These are phyloP conservation scores for Epistrophe grossulariae DNA, from an alignment of 2,888 invertebrate genomes.

Conservation along the genomic window DNA sequence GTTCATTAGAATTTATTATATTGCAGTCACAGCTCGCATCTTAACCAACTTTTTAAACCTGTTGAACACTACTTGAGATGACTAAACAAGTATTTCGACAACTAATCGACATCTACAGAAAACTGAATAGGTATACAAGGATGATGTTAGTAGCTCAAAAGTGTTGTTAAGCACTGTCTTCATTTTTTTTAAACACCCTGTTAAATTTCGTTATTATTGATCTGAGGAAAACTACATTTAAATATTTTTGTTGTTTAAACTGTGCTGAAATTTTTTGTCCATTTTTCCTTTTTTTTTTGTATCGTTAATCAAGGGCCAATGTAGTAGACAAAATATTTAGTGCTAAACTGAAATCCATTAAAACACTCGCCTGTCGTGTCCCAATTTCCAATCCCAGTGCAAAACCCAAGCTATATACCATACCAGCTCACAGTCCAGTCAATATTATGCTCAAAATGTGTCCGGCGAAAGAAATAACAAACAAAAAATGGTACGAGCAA, in stretches of 20 bases:
- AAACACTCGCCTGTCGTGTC: constrained; percentile 29
- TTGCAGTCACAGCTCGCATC: too few relatives aligned
- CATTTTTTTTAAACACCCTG: constrained; percentile 9
- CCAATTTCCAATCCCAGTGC: not conserved
- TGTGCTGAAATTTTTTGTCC: constrained; percentile 1
- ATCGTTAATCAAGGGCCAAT: constrained; percentile 54
- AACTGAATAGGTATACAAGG: too few relatives aligned
- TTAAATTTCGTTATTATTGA: not conserved
- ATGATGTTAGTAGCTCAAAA: not conserved
- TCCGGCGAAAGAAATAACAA: constrained; percentile 23
- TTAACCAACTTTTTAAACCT: too few relatives aligned
- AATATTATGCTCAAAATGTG: constrained; percentile 42
- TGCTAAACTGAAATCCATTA: constrained; percentile 63
- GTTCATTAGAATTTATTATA: too few relatives aligned
- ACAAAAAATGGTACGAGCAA: constrained; percentile 21
- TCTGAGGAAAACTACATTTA: not conserved
- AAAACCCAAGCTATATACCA: not conserved
- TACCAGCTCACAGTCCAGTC: constrained; percentile 29
- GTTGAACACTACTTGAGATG: too few relatives aligned
- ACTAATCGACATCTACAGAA: too few relatives aligned
- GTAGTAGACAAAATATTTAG: constrained; percentile 57
- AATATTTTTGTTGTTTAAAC: not conserved
- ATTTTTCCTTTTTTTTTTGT: constrained; percentile 15
- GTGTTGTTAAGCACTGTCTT: not conserved
- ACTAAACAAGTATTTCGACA: too few relatives aligned